Conservation (phyloP, 2,888 invertebrate genomes). For the Phania funesta region DNA sequence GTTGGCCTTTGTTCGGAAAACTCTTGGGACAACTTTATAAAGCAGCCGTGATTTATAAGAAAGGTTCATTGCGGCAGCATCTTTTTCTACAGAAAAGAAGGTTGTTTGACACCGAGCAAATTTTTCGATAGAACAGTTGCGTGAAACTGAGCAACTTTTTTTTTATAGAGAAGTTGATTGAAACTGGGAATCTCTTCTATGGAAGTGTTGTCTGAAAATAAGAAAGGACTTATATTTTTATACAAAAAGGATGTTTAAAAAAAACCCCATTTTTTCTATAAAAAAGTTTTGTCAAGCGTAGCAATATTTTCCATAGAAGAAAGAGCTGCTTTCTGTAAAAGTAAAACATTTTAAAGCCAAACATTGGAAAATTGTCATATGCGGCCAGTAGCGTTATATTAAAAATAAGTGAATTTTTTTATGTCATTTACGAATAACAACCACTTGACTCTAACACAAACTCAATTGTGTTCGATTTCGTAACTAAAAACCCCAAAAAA, state of each 20-base stretch:
- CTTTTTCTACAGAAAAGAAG: neutral
- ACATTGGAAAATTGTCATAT: too few species aligned
- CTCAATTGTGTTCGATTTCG: conserved; percentile 17
- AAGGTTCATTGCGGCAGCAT: too few species aligned
- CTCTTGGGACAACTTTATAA: too few species aligned
- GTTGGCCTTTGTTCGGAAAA: neutral
- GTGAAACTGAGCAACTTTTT: neutral
- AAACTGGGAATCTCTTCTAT: neutral
- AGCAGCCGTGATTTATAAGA: too few species aligned
- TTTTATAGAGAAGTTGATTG: neutral
- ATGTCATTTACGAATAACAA: neutral
- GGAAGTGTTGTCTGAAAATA: neutral
- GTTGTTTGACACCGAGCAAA: neutral
- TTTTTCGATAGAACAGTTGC: neutral
- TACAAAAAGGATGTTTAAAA: neutral
- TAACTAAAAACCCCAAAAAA: neutral
- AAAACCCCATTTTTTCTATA: neutral
- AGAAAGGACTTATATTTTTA: neutral
- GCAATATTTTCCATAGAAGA: too few species aligned
- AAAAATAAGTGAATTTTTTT: neutral
- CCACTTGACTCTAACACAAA: conserved; percentile 23
- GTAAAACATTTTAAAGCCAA: too few species aligned
- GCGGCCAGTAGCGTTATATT: neutral
- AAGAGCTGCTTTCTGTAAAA: too few species aligned
- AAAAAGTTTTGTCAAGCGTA: neutral